Evolutionary conservation across 2,888 invertebrate species (phyloP), one percentile per base, ranked within the genome.

Genomic region (Parochlus steinenii): DNA sequence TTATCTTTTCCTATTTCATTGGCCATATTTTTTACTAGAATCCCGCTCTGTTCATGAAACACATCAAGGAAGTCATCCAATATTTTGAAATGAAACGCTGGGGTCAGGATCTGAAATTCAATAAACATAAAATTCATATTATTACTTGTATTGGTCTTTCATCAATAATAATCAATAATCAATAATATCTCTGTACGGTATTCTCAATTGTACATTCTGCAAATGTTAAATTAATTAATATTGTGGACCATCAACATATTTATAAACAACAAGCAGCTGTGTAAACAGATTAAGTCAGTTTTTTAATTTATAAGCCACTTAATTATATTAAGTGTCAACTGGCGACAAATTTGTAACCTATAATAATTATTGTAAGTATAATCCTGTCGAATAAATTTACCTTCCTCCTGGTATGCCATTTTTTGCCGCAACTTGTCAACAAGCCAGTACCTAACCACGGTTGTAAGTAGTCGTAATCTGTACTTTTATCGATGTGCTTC

Each of bases 1-100:
- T 59, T 50, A 24, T 53, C 52, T 15, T 46, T 48, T 37, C 49
- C 49, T 27, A 56, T 42, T 45, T 64, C 60, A 17, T 46, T 42
- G 33, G 53, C 49, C 38, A 75, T 48, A 44, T 64, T 65, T 22
- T 62, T 53, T 2, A 65, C 55, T 46, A 76, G 52, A 23, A 67
- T 55, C 2, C 55, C 53, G 39, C 68, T 62, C 48, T 74, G 70
- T 43, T 71, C 69, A 44, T 67, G 67, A 49, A 75, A 74, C 1
- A 74, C 65, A 40, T 67, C 65, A 33, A 73, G 54, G 45, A 74
- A 75, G 48, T 74, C 72, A 45, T 73, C 67, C 46, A 75, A 59
- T 45, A 75, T 74, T 50, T 69, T 68, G 50, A 74, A 76, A 54
- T 75, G 75, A 51, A 75, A 75, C 5, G 73, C 68, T 12, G 74